Base-by-base conservation (phyloP, 1,140 invertebrate genomes). In the Protaetia brevitarsis region DNA sequence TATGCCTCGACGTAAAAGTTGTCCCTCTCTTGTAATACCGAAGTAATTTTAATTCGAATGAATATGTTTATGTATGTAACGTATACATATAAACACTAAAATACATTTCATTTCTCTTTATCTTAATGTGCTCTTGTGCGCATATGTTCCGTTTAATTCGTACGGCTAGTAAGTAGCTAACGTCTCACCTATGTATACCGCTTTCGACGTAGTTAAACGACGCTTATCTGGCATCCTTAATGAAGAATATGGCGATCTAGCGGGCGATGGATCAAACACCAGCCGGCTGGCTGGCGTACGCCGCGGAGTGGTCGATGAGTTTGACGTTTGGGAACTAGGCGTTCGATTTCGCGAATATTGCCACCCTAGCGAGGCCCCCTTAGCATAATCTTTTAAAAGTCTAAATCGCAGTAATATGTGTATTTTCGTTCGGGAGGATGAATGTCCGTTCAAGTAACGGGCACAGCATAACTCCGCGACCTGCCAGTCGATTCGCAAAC, bases 321-420 rank as follows among this genome's bases (percentile, higher is more conserved):
- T 51, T 51, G 26, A 51, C 26, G 41, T 51, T 51, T 51, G 10
- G 11, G 26, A 51, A 23, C 26, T 16, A 51, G 19, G 41, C 31
- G 13, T 34, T 8, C 31, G 26, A 51, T 51, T 51, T 51, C 16
- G 16, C 41, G 41, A n/a, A 51, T 51, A 51, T 23, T 51, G 19
- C 41, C 41, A 51, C 41, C 41, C 26, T 51, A 51, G 41, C 41
- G 41, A 51, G 41, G 41, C 41, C 41, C 26, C 41, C 26, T 51
- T 19, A 51, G 26, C 41, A 51, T 51, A 51, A 51, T 51, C 41
- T 51, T 51, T 51, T 51, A 23, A 51, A 51, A 51, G 41, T 51
- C 41, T 51, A n/a, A n/a, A 51, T 51, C 41, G 26, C 16, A 51
- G 41, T 51, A 51, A 51, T 51, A 51, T 51, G n/a, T n/a, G n/a